Evolutionary conservation across 2,888 invertebrate species (phyloP).

Genomic region (Pandemis cinnamomeana): DNA sequence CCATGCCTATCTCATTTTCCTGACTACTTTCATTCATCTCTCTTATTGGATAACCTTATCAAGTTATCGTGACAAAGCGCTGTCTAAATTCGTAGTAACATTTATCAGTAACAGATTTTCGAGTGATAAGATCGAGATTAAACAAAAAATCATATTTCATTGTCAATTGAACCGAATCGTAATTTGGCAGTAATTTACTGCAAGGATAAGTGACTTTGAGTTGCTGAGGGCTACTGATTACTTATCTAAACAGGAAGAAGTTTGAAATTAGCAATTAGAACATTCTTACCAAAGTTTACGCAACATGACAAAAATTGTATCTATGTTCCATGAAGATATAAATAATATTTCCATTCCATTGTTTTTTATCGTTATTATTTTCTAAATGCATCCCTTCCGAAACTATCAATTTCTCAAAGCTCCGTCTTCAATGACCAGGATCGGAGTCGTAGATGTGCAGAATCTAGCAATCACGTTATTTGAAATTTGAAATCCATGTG

Average conservation of each 20-base stretch:
- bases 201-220: not conserved
- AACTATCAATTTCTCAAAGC: too few species aligned
- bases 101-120: not conserved
- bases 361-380: too few species aligned
- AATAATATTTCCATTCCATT: too few species aligned
- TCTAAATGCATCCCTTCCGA: too few species aligned
- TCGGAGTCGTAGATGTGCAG: too few species aligned
- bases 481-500: too few species aligned
- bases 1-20: too few species aligned
- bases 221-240: not conserved
- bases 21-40: too few species aligned
- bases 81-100: not conserved
- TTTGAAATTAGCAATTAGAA: not conserved
- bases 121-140: not conserved
- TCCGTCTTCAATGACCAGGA: too few species aligned
- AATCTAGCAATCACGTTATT: too few species aligned
- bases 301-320: too few species aligned
- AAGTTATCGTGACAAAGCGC: not conserved
- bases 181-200: not conserved
- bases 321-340: too few species aligned
- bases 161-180: not conserved
- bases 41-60: not conserved
- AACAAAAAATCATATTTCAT: not conserved
- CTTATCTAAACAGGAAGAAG: not conserved
- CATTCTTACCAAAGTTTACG: not conserved